A percentile compares a stretch with the other conserved stretches of the same genome.
Conservation (phyloP, 2,797 vertebrate species). For the Selene dorsalis region DNA sequence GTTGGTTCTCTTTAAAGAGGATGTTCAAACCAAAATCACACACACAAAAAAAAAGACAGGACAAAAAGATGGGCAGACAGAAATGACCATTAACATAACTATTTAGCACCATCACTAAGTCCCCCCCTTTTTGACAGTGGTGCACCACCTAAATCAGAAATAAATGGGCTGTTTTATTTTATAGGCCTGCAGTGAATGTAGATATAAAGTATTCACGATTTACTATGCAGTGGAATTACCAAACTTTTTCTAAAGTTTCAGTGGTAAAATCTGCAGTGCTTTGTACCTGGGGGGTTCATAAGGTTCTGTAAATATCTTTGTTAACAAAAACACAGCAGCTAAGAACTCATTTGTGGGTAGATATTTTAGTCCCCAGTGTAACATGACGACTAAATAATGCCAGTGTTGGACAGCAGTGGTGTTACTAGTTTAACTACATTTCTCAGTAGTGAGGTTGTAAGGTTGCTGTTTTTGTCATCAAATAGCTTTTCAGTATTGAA, state of each 20-base stretch:
- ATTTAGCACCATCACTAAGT: not conserved
- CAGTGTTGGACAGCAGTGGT: no score
- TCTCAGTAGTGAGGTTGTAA: no score
- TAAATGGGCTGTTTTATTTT: not conserved
- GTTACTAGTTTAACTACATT: no score
- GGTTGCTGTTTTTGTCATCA: no score
- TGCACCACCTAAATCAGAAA: not conserved
- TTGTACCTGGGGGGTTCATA: not conserved
- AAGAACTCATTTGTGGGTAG: no score
- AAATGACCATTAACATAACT: not conserved
- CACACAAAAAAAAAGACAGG: not conserved
- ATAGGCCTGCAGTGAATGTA: not conserved
- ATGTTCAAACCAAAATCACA: not conserved
- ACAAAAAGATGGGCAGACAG: not conserved
- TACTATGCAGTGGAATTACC: not conserved
- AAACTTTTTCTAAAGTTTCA: no score
- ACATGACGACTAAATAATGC: no score
- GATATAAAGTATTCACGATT: not conserved
- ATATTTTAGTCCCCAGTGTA: no score
- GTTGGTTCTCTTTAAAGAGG: not conserved
- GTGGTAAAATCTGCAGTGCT: not conserved
- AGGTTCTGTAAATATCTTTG: not conserved
- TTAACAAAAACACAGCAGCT: no score
- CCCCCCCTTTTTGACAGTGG: not conserved
- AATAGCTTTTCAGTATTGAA: no score